These are phyloP conservation scores for Physeter macrocephalus DNA, from an alignment of 2,113 vertebrate genomes.

Conservation along the genomic window DNA sequence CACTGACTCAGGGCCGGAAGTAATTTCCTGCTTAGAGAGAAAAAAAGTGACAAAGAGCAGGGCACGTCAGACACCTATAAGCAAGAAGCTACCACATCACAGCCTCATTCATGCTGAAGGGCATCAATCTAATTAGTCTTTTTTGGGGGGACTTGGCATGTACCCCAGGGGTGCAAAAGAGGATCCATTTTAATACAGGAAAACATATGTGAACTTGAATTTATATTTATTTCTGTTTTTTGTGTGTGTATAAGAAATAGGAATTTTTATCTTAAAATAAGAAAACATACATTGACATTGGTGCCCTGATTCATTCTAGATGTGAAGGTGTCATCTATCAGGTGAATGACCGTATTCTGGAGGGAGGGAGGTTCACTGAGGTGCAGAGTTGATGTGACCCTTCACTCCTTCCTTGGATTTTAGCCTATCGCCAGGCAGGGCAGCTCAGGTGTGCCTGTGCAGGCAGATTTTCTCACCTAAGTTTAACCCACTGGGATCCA, in stretches of 20 bases:
- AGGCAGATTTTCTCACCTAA: too few species aligned
- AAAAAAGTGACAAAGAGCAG: not conserved
- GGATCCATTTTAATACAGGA: not conserved
- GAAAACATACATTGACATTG: not conserved
- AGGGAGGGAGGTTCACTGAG: accelerated
- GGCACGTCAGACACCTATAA: not conserved
- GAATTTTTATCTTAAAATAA: not conserved
- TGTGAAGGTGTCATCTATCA: accelerated
- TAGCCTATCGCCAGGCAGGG: accelerated
- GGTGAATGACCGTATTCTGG: accelerated
- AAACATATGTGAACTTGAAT: not conserved
- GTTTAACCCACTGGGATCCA: not conserved
- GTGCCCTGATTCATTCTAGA: not conserved
- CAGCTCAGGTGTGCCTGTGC: not conserved
- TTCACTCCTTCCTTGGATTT: accelerated
- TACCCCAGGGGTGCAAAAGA: not conserved
- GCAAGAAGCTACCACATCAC: accelerated
- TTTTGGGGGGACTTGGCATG: not conserved
- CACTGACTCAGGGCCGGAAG: not conserved
- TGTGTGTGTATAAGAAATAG: not conserved
- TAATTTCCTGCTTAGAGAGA: not conserved
- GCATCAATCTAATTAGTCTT: too few species aligned
- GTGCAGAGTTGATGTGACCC: accelerated
- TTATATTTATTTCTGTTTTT: not conserved
- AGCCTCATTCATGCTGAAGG: accelerated